Evolutionary conservation across 2,888 invertebrate species (phyloP).

Genomic region (Eubasilissa splendida): DNA sequence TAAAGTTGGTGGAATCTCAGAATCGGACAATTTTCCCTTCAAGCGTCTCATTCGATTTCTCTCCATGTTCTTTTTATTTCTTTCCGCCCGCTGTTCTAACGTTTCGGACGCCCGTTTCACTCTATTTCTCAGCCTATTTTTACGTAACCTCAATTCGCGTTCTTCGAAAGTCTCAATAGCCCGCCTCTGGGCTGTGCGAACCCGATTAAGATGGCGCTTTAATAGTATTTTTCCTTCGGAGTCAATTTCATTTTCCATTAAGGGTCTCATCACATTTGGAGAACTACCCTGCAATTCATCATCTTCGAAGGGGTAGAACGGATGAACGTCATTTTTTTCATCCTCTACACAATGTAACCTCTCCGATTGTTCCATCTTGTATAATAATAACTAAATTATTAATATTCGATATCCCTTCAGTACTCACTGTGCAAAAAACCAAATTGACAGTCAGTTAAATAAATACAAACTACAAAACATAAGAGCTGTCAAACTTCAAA

Average conservation of each 20-base stretch:
- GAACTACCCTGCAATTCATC: conserved; percentile 26
- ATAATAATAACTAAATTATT: too few relatives aligned
- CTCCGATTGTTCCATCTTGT: conserved; percentile 8
- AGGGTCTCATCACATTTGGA: background rate
- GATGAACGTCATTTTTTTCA: too few relatives aligned
- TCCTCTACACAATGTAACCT: background rate
- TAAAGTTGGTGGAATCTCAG: background rate
- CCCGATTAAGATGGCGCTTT: conserved; percentile 29
- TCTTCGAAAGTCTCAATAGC: conserved; percentile 38
- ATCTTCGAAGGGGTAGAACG: background rate
- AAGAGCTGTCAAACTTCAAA: too few relatives aligned
- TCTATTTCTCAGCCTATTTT: conserved; percentile 42
- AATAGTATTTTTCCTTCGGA: conserved; percentile 26
- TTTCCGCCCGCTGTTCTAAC: conserved; percentile 22
- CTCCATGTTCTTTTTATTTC: conserved; percentile 46
- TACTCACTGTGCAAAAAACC: too few relatives aligned
- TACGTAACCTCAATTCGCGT: conserved; percentile 35
- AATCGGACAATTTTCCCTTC: background rate
- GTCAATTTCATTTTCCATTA: conserved; percentile 25
- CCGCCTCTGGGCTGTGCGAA: conserved; percentile 37
- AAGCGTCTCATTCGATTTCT: conserved; percentile 36
- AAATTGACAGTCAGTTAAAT: too few relatives aligned
- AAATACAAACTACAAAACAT: too few relatives aligned
- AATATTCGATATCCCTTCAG: too few relatives aligned
- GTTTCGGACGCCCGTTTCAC: conserved; percentile 33